A percentile compares a stretch with the other conserved stretches of the same genome.
Evolutionary conservation across 2,113 vertebrate genomes (phyloP).

Genomic region (Motacilla alba): DNA sequence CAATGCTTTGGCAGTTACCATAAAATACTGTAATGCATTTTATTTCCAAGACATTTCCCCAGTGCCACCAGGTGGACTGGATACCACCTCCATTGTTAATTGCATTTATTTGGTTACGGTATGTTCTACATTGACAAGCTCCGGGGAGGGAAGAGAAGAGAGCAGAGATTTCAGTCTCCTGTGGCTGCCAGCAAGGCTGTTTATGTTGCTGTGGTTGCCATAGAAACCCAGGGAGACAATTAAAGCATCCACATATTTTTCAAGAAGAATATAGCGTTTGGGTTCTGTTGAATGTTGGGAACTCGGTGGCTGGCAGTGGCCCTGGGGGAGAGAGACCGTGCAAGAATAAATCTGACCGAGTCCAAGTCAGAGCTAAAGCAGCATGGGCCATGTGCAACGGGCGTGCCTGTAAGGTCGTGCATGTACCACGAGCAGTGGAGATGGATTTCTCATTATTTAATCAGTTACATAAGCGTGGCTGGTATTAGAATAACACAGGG

Average conservation of each 20-base stretch:
- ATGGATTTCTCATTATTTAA: not conserved
- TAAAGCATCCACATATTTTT: conserved; percentile 32
- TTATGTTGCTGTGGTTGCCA: conserved; percentile 51
- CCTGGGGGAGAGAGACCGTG: fast-evolving
- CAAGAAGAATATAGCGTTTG: not conserved
- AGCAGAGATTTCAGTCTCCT: conserved; percentile 25
- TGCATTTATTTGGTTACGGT: not conserved
- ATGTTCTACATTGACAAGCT: not conserved
- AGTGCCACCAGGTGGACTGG: not conserved
- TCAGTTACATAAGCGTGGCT: not conserved
- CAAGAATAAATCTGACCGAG: not conserved
- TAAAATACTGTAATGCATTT: not conserved
- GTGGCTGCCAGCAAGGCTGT: conserved; percentile 46
- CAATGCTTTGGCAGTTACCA: not conserved
- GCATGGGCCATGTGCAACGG: fast-evolving
- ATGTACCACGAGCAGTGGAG: not conserved
- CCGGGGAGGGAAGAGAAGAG: not conserved
- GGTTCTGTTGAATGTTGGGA: not conserved
- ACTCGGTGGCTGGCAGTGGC: not conserved
- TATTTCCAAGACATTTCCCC: not conserved
- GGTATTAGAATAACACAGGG: not conserved
- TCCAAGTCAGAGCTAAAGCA: not conserved
- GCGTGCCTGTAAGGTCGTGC: not conserved
- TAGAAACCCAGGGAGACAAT: conserved; percentile 51
- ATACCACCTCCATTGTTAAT: not conserved